These are phyloP conservation scores for Gasterosteus nipponicus DNA, from an alignment of 2,113 vertebrate genomes.

Conservation along the genomic window DNA sequence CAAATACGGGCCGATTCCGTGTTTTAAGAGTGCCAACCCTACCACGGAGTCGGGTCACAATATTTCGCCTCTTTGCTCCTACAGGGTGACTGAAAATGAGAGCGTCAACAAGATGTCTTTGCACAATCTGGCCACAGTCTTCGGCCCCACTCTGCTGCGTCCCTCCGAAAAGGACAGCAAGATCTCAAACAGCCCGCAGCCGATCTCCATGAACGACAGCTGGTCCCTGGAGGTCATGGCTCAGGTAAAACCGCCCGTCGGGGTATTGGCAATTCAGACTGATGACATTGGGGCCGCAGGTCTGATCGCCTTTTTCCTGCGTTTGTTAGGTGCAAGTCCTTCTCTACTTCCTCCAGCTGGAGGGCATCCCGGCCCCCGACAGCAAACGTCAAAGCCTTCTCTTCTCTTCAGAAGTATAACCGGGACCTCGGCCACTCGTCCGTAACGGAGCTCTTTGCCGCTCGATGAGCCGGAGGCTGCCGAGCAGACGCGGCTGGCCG, in stretches of 20 bases:
- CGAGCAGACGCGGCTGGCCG: constrained; percentile 11
- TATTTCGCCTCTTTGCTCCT: neutral
- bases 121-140: constrained; percentile 97
- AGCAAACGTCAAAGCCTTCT: constrained; percentile 98
- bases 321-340: constrained; percentile 91
- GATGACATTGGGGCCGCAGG: no score
- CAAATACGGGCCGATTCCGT: no score
- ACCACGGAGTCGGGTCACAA: neutral
- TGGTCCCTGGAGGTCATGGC: constrained; percentile 99
- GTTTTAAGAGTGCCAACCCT: no score
- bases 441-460: neutral
- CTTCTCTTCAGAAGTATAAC: constrained; percentile 95
- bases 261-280: neutral
- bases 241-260: constrained; percentile 82
- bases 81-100: constrained; percentile 94
- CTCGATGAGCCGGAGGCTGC: constrained; percentile 16
- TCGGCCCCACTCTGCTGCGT: constrained; percentile 94
- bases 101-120: constrained; percentile 96
- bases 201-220: constrained; percentile 95
- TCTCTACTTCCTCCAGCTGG: constrained; percentile 96
- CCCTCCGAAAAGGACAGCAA: constrained; percentile 98
- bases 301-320: constrained; percentile 27
- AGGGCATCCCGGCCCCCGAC: constrained; percentile 93
- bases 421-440: neutral
- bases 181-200: constrained; percentile 89